Conservation (phyloP, 2,113 vertebrate genomes). For the Dicerorhinus sumatrensis region DNA sequence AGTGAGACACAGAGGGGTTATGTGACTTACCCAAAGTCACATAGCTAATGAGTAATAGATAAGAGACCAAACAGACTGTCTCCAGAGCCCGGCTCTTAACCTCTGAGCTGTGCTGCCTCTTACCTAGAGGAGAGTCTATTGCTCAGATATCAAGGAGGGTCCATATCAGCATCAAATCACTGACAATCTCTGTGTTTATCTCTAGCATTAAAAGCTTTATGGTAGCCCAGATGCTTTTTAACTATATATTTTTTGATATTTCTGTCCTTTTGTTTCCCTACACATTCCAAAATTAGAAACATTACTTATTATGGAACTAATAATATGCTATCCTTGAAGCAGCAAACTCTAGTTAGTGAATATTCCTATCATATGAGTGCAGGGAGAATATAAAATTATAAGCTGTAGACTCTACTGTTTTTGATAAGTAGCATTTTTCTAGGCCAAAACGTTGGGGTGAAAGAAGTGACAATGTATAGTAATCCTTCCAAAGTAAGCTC, state of each 20-base stretch:
- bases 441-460: background rate
- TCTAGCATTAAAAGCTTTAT: background rate
- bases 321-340: background rate
- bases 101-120: background rate
- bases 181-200: fast-evolving
- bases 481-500: background rate
- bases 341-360: background rate
- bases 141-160: background rate
- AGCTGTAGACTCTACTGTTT: background rate
- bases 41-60: background rate
- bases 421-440: background rate
- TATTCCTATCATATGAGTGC: background rate
- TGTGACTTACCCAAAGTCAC: background rate
- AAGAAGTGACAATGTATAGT: background rate
- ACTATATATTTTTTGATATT: background rate
- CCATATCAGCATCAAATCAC: background rate
- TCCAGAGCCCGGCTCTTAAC: background rate
- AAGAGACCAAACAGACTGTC: background rate
- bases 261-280: background rate
- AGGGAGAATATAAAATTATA: background rate
- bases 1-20: background rate
- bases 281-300: background rate
- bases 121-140: fast-evolving
- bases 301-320: background rate
- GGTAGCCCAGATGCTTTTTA: background rate